Evolutionary conservation across 2,888 invertebrate genomes (phyloP).

Genomic region (Pandemis corylana): DNA sequence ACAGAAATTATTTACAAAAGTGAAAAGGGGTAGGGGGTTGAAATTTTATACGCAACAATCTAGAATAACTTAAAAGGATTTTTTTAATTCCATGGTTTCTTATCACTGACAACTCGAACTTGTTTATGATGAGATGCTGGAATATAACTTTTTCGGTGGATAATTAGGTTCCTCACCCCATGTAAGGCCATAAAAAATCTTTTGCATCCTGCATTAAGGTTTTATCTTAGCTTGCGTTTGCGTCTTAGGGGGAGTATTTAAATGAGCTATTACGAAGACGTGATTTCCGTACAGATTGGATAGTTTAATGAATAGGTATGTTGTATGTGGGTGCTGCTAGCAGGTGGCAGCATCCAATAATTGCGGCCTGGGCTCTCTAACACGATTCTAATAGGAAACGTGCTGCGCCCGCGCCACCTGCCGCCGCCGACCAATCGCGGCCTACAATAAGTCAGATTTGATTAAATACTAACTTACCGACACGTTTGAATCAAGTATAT

Average conservation of each 20-base stretch:
- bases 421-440: slow-evolving; percentile 60
- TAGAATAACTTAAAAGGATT: neutral
- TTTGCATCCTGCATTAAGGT: neutral
- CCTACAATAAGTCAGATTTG: slow-evolving; percentile 39
- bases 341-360: slow-evolving; percentile 74
- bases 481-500: slow-evolving; percentile 41
- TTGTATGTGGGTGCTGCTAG: slow-evolving; percentile 59
- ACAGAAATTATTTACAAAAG: too few species aligned
- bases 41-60: too few species aligned
- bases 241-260: neutral
- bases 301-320: slow-evolving; percentile 43
- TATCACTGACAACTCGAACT: neutral
- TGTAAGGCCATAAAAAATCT: neutral
- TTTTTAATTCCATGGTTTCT: neutral
- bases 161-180: neutral
- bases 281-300: slow-evolving; percentile 42
- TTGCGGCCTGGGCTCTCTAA: slow-evolving; percentile 71
- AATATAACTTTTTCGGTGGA: neutral
- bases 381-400: slow-evolving; percentile 81
- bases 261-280: slow-evolving; percentile 40
- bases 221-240: neutral
- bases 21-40: too few species aligned
- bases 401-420: slow-evolving; percentile 66
- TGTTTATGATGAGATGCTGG: neutral
- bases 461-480: slow-evolving; percentile 45